Percentiles rank a stretch among this genome's conserved stretches.
These are phyloP conservation scores for Drosophila ezoana DNA, from an alignment of 2,888 invertebrate genomes.

Conservation along the genomic window DNA sequence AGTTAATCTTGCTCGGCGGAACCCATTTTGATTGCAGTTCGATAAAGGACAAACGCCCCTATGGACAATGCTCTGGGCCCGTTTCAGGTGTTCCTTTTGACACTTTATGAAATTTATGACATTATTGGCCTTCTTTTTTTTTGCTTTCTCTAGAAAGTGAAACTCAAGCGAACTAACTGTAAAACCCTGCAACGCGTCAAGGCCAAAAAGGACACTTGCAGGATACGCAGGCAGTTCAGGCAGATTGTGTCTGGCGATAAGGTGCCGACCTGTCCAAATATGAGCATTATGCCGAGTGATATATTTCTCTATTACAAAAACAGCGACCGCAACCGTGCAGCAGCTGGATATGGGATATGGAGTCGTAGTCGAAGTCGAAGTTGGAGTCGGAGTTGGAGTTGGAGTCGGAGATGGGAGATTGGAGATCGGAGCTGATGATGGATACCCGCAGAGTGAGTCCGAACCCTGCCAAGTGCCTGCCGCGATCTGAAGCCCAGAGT, in stretches of 20 bases:
- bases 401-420: conserved; percentile 10
- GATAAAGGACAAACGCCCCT: conserved; percentile 45
- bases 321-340: conserved; percentile 34
- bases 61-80: conserved; percentile 27
- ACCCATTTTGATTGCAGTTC: conserved; percentile 33
- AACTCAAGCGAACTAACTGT: conserved; percentile 56
- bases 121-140: conserved; percentile 57
- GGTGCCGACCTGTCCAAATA: conserved; percentile 38
- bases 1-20: conserved; percentile 21
- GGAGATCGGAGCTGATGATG: conserved; percentile 21
- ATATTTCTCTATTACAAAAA: conserved; percentile 74
- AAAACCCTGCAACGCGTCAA: conserved; percentile 48
- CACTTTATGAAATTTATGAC: conserved; percentile 84
- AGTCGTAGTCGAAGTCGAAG: conserved; percentile 4
- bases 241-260: conserved; percentile 59
- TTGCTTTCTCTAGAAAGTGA: conserved; percentile 67
- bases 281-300: conserved; percentile 53
- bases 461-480: conserved; percentile 3
- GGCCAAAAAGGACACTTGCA: conserved; percentile 47
- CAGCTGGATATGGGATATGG: conserved; percentile 24
- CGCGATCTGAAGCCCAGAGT: conserved; percentile 9
- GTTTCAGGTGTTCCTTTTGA: conserved; percentile 75
- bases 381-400: neutral
- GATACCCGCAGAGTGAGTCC: neutral
- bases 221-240: conserved; percentile 17